Base-by-base conservation (phyloP, 2,113 vertebrate genomes). In the Anthoscopus minutus region DNA sequence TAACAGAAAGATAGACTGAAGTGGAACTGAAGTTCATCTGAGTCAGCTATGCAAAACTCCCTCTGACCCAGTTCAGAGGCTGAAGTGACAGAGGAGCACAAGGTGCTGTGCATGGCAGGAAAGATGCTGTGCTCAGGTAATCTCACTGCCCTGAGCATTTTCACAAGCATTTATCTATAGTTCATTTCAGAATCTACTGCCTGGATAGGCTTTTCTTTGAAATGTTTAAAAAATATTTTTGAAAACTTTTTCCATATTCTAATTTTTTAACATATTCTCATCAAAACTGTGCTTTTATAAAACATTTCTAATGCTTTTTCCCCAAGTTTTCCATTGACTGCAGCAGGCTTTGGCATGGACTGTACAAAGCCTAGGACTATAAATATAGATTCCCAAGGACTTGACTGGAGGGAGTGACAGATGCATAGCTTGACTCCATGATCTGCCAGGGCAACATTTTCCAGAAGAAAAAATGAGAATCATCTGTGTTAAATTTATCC, bases 391-490 rank as follows among this genome's bases (percentile, higher is more conserved):
- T 92, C 90, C 89, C 91, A 76, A 93, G 88, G 79, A 89, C 93
- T 93, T 93, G 82, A 86, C 90, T 74, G 67, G 81, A 96, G 92
- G 89, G 87, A 96, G 92, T 72, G 76, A 96, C 79, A 94, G 94
- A 96, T 85, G 87, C 84, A 84, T 85, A 91, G 45, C 54, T 93
- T 86, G 89, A 89, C 48, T 94, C 81, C 37, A 22, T 78, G 78
- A 94, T 88, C 88, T 92, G 82, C 94, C 91, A 73, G 83, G 83
- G 92, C 79, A 89, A 74, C 51, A 71, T 81, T 95, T 94, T 92
- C 81, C 92, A 89, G 94, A 96, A 89, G 93, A 95, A 92, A 95
- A 92, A 95, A 86, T 93, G 79, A 96, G 94, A 95, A 96, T 93
- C 85, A 80, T 92, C 86, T 62, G 45, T 74, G 92, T 96, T 96